phyloP scores from a whole-genome alignment of 1,140 invertebrate genomes.

The Homarus americanus region DNA sequence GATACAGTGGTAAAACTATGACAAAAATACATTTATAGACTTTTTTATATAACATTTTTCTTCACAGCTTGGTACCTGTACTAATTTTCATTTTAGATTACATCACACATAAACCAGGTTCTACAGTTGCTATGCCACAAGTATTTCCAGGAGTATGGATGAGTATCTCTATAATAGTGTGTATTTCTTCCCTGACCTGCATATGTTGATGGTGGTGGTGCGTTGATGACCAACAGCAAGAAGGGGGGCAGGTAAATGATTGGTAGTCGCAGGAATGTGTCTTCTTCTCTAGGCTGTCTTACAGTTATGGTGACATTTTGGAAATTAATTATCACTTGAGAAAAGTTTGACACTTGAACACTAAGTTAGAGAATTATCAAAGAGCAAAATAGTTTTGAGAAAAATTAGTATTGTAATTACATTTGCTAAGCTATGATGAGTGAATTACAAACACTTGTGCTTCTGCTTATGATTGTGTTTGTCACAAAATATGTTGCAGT shows the following conservation, averaged over 20 bases:
- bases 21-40: too few relatives aligned
- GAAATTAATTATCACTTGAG: not conserved
- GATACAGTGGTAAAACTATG: too few relatives aligned
- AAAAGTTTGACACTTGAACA: not conserved
- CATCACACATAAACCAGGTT: not conserved
- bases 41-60: too few relatives aligned
- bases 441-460: too few relatives aligned
- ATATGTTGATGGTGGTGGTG: slow-evolving; percentile 62
- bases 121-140: not conserved
- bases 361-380: not conserved
- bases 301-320: not conserved
- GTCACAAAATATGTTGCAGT: too few relatives aligned
- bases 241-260: slow-evolving; percentile 67
- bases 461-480: too few relatives aligned
- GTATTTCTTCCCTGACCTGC: slow-evolving; percentile 53
- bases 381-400: too few relatives aligned
- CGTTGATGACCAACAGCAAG: slow-evolving; percentile 61
- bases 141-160: slow-evolving; percentile 7
- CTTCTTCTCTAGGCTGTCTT: not conserved
- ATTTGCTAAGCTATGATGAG: too few relatives aligned
- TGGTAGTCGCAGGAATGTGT: slow-evolving; percentile 18
- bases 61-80: not conserved
- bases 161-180: slow-evolving; percentile 21
- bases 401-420: too few relatives aligned
- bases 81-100: not conserved